Evolutionary conservation across 2,113 vertebrate species (phyloP).

Genomic region (Pituophis catenifer): DNA sequence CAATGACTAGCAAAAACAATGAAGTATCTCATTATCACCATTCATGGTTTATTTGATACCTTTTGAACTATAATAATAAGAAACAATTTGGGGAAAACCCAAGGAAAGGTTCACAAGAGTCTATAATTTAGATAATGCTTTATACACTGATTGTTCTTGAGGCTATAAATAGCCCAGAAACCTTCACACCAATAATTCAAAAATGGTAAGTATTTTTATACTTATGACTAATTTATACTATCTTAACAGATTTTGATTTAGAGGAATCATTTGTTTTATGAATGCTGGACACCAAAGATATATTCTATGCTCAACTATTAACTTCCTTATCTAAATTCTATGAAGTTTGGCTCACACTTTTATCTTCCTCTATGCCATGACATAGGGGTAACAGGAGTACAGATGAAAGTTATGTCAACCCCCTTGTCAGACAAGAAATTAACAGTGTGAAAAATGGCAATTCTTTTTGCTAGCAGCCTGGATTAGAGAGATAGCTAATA

Average conservation of each 20-base stretch:
- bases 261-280: background rate
- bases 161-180: background rate
- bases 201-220: background rate
- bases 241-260: background rate
- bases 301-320: background rate
- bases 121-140: background rate
- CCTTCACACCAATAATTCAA: background rate
- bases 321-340: background rate
- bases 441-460: background rate
- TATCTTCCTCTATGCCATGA: background rate
- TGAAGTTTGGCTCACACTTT: background rate
- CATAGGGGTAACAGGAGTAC: background rate
- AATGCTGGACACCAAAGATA: background rate
- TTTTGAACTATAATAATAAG: background rate
- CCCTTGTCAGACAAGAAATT: background rate
- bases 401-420: background rate
- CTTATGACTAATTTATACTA: background rate
- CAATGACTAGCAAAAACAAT: background rate
- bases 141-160: background rate
- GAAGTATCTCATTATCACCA: slow-evolving; percentile 18
- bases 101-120: background rate
- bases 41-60: background rate
- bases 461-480: background rate
- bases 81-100: slow-evolving; percentile 14
- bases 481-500: background rate